Conservation (phyloP, 1,140 invertebrate genomes). For the Leptoteleia sp. region DNA sequence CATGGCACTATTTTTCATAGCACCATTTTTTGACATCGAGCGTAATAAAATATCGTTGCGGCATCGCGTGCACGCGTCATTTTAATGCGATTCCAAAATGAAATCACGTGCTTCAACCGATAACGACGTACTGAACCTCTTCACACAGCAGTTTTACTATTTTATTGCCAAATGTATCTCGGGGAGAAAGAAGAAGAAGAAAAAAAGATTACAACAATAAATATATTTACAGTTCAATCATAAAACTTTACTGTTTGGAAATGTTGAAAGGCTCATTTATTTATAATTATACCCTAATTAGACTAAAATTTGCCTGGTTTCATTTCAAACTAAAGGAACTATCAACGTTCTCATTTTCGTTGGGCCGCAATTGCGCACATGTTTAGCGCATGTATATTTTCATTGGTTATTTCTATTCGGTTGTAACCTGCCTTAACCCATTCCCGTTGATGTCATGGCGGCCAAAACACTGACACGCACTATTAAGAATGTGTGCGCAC, state of each 20-base stretch:
- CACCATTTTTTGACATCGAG: constrained; percentile 7
- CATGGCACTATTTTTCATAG: background rate
- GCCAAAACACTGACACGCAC: no score
- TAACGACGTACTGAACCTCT: constrained; percentile 12
- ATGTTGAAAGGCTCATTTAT: no score
- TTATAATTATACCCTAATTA: no score
- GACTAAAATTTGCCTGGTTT: no score
- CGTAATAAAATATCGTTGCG: constrained; percentile 5
- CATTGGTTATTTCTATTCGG: no score
- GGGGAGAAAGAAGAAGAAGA: background rate
- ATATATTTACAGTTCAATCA: constrained; percentile 1
- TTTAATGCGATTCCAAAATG: constrained; percentile 27
- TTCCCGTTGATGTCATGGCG: no score
- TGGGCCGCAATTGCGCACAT: no score
- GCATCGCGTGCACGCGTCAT: constrained; percentile 18
- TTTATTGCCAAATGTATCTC: constrained; percentile 25
- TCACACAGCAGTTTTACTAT: constrained; percentile 12
- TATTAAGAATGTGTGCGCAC: no score
- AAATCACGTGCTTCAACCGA: constrained; percentile 17
- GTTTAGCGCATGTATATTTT: no score
- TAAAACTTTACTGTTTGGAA: constrained; percentile 19
- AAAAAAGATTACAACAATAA: constrained; percentile 16
- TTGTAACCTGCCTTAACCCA: no score
- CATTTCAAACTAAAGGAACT: no score
- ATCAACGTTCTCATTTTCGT: no score